A percentile compares a stretch with the other conserved stretches of the same genome.
phyloP scores from a whole-genome alignment of 2,113 vertebrate species.

The Etia nguti region DNA sequence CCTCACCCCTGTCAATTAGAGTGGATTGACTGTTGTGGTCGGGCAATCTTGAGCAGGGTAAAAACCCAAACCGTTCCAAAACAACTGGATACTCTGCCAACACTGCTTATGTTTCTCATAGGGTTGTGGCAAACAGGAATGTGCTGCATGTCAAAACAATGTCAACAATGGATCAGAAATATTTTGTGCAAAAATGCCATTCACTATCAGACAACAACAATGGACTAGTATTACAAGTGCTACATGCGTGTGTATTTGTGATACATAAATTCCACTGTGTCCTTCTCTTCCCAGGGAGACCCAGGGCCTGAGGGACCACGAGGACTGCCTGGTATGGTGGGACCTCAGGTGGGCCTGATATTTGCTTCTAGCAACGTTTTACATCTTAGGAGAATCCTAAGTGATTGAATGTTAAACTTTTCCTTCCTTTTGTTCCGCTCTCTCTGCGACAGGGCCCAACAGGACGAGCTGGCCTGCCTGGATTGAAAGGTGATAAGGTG shows the following conservation, averaged over 20 bases:
- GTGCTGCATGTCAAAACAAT: not conserved
- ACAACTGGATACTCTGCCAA: not conserved
- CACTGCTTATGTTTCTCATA: not conserved
- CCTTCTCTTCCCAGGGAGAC: constrained; percentile 75
- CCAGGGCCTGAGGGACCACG: constrained; percentile 76
- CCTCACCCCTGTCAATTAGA: not conserved
- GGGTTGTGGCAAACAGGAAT: constrained; percentile 9
- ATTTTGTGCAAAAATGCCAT: not conserved
- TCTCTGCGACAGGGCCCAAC: constrained; percentile 80
- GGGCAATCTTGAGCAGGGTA: not conserved
- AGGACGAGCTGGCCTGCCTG: constrained; percentile 86
- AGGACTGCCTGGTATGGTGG: constrained; percentile 84
- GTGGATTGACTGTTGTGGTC: not conserved
- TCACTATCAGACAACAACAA: not conserved
- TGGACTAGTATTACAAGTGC: not conserved
- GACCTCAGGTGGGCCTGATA: constrained; percentile 77
- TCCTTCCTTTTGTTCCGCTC: not conserved
- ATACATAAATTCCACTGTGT: not conserved
- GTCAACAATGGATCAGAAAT: not conserved
- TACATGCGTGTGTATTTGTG: not conserved
- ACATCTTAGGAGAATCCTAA: not conserved
- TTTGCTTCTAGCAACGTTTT: not conserved
- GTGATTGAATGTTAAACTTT: not conserved
- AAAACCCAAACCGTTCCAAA: not conserved
- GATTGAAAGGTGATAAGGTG: constrained; percentile 99